Base-by-base conservation (phyloP, 2,888 invertebrate genomes). In the Brenthis hecate region DNA sequence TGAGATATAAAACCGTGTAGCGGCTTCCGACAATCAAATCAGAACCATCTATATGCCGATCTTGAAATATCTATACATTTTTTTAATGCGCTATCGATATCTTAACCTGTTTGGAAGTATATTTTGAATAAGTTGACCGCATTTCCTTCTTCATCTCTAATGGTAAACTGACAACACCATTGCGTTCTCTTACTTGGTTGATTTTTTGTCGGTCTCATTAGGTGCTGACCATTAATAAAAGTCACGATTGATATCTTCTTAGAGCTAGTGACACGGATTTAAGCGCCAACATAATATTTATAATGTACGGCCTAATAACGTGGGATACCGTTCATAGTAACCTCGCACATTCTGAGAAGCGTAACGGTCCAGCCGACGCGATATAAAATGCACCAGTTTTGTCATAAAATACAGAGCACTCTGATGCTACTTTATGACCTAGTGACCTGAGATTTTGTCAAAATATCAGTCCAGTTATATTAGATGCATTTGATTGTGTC, bases 361-460 rank as follows among this genome's bases (percentile, higher is more conserved):
- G 77, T 89, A 89, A 89, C 89, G 87, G 89, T 87, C 77, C 78
- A 74, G 74, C 76, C 78, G 77, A 77, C 78, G 79, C 75, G 77
- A 78, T 80, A 80, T 82, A 84, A 86, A 87, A 83, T 81, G 85
- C 85, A 86, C 85, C 83, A 87, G 85, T 86, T 88, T 81, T 80
- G 80, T 81, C 79, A 81, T 83, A 83, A 85, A 83, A 76, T 80
- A 81, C 78, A 80, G 77, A 79, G 75, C 75, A 76, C 78, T 78
- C 78, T 77, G 76, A 74, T 82, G 81, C 79, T 77, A 79, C 80
- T 85, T 85, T 83, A 82, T 80, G 82, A 81, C 82, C 82, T 73
- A 72, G 68, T 78, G 81, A 83, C 82, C 81, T 85, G 78, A 84
- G 84, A 85, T 87, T 83, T 82, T 82, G 84, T 84, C 81, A 73